Base-by-base conservation (phyloP, 2,888 invertebrate species). In the Linnaemya tessellans region DNA sequence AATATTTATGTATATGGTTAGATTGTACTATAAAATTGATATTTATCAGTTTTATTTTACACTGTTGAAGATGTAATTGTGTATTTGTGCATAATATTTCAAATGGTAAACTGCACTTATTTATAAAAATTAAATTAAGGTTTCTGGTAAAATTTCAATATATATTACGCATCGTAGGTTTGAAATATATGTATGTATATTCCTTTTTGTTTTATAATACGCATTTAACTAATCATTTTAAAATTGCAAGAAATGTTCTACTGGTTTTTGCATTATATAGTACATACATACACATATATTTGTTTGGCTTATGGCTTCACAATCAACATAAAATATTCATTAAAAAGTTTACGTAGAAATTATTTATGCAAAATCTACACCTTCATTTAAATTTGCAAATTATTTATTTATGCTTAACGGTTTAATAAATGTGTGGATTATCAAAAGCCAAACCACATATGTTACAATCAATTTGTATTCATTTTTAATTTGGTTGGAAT, bases 391-490 rank as follows among this genome's bases (percentile, higher is more conserved):
- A 64, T 43, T 35, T 51, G 11, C 22, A 58, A 58, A 51, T 64
- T 74, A 41, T 62, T 51, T 41, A 54, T 51, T 75, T 30, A 56
- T 43, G 25, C 43, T 43, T 25, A 51, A 62, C 25, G 13, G n/a
- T 22, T 51, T 54, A 41, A 64, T 13, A 65, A 75, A 65, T 30
- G 2, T 54, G 51, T 43, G 13, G 18, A 75, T 64, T 65, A 30
- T 22, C n/a, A 30, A 54, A 65, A 54, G 64, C 75, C 41, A 64
- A 75, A 30, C 38, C 74, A 25, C 64, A 64, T n/a, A 51, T 20
- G n/a, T 51, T 11, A 10, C 20, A 51, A 51, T 20, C 11, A 11
- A 51, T 51, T 15, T 46, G 15, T 20, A 51, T 20, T 11, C 18
- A 10, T 2, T 18, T 49, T 49, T 20, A 49, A 46, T 46, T 18